These are phyloP conservation scores for Cydia splendana DNA, from an alignment of 1,140 invertebrate genomes.

Conservation along the genomic window DNA sequence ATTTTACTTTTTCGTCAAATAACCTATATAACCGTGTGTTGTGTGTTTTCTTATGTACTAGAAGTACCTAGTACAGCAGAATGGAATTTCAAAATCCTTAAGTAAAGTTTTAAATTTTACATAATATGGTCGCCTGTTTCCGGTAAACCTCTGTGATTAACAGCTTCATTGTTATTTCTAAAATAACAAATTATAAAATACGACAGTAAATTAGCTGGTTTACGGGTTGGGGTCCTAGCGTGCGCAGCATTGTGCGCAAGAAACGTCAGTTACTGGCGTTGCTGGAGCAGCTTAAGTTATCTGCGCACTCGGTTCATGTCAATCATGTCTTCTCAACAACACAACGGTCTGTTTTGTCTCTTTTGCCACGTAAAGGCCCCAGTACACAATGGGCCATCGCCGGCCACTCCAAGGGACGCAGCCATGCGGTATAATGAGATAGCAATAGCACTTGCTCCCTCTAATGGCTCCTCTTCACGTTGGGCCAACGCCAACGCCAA, in stretches of 20 bases:
- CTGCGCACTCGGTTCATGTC: not conserved
- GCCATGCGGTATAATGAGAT: too few relatives aligned
- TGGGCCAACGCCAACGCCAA: too few relatives aligned
- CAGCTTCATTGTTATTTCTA: not conserved
- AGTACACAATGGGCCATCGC: too few relatives aligned
- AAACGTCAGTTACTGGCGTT: not conserved
- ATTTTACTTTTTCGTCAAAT: too few relatives aligned
- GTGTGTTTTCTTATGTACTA: too few relatives aligned
- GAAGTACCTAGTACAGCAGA: not conserved
- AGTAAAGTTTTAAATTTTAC: not conserved
- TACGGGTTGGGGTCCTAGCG: not conserved
- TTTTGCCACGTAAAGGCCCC: not conserved
- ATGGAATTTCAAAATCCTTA: not conserved
- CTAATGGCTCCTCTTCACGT: too few relatives aligned
- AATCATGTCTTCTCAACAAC: not conserved
- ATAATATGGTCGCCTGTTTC: not conserved
- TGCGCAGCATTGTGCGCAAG: not conserved
- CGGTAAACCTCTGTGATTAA: not conserved
- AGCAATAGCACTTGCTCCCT: too few relatives aligned
- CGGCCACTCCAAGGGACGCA: too few relatives aligned
- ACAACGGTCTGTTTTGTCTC: not conserved
- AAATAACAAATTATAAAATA: conserved; percentile 8
- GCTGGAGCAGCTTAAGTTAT: not conserved
- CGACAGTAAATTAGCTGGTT: not conserved
- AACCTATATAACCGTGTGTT: too few relatives aligned